These are phyloP conservation scores for Columba guinea DNA, from an alignment of 2,797 vertebrate species.

Conservation along the genomic window DNA sequence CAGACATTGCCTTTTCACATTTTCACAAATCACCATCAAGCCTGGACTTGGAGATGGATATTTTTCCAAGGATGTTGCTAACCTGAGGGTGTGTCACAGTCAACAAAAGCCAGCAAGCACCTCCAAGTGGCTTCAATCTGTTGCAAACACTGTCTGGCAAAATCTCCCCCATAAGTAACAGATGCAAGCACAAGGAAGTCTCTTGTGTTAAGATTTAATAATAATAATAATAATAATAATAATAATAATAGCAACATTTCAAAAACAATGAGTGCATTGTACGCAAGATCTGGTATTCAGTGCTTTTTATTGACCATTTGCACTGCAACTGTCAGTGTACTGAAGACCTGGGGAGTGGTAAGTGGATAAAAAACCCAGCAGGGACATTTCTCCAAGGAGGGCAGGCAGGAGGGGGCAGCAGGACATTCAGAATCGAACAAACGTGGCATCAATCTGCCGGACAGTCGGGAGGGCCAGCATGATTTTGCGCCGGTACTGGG, in stretches of 20 bases:
- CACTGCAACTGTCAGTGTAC: conserved; percentile 42
- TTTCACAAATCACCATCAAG: neutral
- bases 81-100: neutral
- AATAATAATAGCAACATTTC: conserved; percentile 56
- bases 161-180: neutral
- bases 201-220: conserved; percentile 64
- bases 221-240: conserved; percentile 18
- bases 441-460: conserved; percentile 97
- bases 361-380: conserved; percentile 62
- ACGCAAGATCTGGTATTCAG: conserved; percentile 46
- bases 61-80: neutral
- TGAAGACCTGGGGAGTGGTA: conserved; percentile 46
- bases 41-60: accelerated
- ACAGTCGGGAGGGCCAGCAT: conserved; percentile 94
- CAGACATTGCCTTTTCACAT: accelerated
- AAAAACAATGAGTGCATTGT: conserved; percentile 59
- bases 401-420: neutral
- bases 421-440: conserved; percentile 90
- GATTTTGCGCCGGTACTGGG: conserved; percentile 97
- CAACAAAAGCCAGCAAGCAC: neutral
- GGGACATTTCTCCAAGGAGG: conserved; percentile 27
- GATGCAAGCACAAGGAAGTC: neutral
- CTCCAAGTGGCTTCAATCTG: neutral
- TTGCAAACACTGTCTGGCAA: neutral
- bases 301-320: conserved; percentile 64